Evolutionary conservation across 2,888 invertebrate species (phyloP).

Genomic region (Pycnomerus fuliginosus): DNA sequence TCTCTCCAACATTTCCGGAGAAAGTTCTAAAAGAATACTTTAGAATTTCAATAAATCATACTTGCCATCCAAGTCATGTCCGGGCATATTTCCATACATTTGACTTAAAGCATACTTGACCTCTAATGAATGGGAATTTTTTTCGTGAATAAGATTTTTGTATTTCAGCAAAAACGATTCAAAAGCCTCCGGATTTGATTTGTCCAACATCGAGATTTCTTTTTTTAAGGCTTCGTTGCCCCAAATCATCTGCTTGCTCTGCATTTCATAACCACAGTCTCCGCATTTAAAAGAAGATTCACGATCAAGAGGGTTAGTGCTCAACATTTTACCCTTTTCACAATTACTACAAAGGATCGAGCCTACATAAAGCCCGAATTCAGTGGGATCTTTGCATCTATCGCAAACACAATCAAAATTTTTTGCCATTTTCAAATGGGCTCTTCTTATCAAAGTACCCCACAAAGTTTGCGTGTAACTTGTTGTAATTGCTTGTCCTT

Average conservation of each 20-base stretch:
- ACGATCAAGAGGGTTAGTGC: constrained; percentile 61
- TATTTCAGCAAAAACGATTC: constrained; percentile 66
- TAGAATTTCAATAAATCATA: constrained; percentile 6
- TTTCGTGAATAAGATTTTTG: constrained; percentile 62
- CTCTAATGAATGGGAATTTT: constrained; percentile 65
- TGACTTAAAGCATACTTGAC: constrained; percentile 68
- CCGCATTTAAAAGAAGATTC: constrained; percentile 65
- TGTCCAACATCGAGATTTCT: constrained; percentile 59
- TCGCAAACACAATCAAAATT: constrained; percentile 69
- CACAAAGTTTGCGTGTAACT: constrained; percentile 72
- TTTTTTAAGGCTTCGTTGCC: constrained; percentile 63
- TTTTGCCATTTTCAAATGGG: constrained; percentile 60
- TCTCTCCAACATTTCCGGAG: constrained; percentile 57
- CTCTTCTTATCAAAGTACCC: constrained; percentile 66
- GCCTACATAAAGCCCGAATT: constrained; percentile 59
- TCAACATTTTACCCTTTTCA: constrained; percentile 57
- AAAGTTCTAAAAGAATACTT: constrained; percentile 54
- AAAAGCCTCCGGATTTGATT: constrained; percentile 55
- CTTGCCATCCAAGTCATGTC: constrained; percentile 59
- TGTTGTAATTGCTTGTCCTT: constrained; percentile 64
- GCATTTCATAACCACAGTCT: constrained; percentile 59
- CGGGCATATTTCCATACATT: constrained; percentile 65
- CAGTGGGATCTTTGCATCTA: constrained; percentile 70
- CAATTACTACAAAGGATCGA: constrained; percentile 60
- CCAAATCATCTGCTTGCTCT: constrained; percentile 61